Base-by-base conservation (phyloP, 2,888 invertebrate genomes). In the Pandemis corylana region DNA sequence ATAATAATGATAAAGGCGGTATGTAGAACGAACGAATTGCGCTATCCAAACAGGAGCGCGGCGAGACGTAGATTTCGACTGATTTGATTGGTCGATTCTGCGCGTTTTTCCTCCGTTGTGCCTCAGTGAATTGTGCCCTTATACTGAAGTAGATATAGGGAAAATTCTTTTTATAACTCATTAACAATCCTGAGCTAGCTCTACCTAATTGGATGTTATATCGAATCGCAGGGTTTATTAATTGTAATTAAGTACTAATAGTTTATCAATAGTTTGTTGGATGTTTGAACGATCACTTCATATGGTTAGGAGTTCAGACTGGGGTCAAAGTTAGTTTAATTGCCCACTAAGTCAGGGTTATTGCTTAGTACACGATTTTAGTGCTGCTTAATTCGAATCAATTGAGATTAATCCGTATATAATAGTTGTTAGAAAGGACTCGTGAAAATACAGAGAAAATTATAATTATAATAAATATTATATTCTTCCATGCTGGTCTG, bases 241-340 rank as follows among this genome's bases (percentile, higher is more conserved):
- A 59, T 28, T 10, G 12, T 7, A 28, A 59, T 20, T 12, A 59
- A 28, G 20, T 59, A 59, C 12, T 59, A 20, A 59, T 59, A 59
- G 59, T 59, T 59, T 59, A 59, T 59, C 12, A 59, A 59, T 59
- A 59, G 59, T 59, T 59, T 59, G 59, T 12, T 28, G 51, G 51
- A 15, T 12, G 10, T 28, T 56, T 56, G 59, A 59, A 59, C 28
- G 28, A 59, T 20, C 59, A 59, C 59, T 59, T 59, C 10, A 28
- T 28, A 28, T 59, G 59, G 12, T 59, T 59, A 59, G 53, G 3
- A 15, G 12, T 59, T 59, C 10, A 12, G 28, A 59, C 10, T 15
- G 20, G 28, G 59, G 59, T 59, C 28, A 59, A 59, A 59, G 59
- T 59, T 59, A 59, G 59, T 59, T 59, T 59, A 12, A 59, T 28